Conservation (phyloP, 2,113 vertebrate species). For the Todiramphus chloris region DNA sequence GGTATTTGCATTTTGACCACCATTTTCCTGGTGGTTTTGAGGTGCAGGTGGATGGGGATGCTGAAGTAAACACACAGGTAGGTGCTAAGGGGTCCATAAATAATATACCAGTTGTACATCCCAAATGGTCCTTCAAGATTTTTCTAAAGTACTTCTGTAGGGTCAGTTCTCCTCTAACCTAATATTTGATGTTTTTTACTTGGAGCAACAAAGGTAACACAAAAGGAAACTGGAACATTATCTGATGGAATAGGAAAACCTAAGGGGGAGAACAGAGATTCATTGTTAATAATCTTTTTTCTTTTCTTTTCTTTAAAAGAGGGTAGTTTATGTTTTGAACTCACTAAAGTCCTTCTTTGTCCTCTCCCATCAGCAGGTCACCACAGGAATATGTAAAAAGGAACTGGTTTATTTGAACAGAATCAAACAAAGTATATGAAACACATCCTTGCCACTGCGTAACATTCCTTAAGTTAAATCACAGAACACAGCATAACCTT, state of each 20-base stretch:
- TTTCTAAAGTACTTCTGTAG: neutral
- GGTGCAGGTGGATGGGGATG: neutral
- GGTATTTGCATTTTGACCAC: neutral
- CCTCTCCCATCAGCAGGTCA: neutral
- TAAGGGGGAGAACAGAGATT: neutral
- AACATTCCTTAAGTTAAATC: slow-evolving; percentile 38
- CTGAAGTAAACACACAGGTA: neutral
- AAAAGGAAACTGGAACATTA: rapidly evolving
- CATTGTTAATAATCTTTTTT: neutral
- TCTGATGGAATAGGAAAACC: neutral
- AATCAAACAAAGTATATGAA: slow-evolving; percentile 12
- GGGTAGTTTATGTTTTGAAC: neutral
- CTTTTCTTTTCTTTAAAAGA: neutral
- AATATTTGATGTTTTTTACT: neutral
- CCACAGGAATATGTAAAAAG: neutral
- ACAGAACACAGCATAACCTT: neutral
- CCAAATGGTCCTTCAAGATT: neutral
- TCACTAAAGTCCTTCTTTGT: neutral
- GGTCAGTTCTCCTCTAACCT: neutral
- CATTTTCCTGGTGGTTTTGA: neutral
- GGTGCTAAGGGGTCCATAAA: neutral
- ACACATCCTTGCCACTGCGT: neutral
- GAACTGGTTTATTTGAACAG: slow-evolving; percentile 51
- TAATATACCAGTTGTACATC: neutral
- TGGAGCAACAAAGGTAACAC: neutral